phyloP scores from a whole-genome alignment of 2,888 invertebrate genomes.

The Scaptomyza flava region DNA sequence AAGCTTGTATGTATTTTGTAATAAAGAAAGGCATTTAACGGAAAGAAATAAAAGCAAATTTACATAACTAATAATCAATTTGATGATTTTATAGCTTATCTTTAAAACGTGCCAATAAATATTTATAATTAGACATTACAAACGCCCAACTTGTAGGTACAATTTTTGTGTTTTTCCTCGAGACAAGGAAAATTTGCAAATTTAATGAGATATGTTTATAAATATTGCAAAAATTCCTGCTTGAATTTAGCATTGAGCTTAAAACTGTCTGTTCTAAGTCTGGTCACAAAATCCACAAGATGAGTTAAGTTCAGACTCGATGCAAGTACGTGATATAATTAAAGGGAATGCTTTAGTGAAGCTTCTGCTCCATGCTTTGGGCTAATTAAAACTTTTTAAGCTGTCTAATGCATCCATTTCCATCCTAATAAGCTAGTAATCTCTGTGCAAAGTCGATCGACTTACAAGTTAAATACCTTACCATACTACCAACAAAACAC shows the following conservation, averaged over 20 bases:
- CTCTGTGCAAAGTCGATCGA: slow-evolving; percentile 53
- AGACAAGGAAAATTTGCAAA: background rate
- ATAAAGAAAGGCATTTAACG: slow-evolving; percentile 19
- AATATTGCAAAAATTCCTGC: too few species aligned
- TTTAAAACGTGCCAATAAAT: slow-evolving; percentile 27
- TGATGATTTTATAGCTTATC: slow-evolving; percentile 1
- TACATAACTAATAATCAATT: slow-evolving; percentile 10
- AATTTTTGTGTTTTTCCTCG: background rate
- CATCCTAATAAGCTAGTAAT: slow-evolving; percentile 65
- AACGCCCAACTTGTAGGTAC: background rate
- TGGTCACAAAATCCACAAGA: background rate
- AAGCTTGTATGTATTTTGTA: slow-evolving; percentile 5
- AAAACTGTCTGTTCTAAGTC: too few species aligned
- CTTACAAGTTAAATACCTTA: slow-evolving; percentile 38
- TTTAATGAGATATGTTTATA: too few species aligned
- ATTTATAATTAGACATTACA: slow-evolving; percentile 17
- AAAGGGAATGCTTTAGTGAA: slow-evolving; percentile 20
- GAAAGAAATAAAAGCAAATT: slow-evolving; percentile 1
- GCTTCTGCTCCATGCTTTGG: slow-evolving; percentile 14
- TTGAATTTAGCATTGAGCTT: too few species aligned
- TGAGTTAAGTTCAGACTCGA: background rate
- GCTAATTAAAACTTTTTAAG: slow-evolving; percentile 37
- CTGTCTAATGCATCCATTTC: slow-evolving; percentile 27
- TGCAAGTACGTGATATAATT: too few species aligned
- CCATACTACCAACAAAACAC: slow-evolving; percentile 28